phyloP scores from a whole-genome alignment of 2,888 invertebrate species.

The Eulithis testata region DNA sequence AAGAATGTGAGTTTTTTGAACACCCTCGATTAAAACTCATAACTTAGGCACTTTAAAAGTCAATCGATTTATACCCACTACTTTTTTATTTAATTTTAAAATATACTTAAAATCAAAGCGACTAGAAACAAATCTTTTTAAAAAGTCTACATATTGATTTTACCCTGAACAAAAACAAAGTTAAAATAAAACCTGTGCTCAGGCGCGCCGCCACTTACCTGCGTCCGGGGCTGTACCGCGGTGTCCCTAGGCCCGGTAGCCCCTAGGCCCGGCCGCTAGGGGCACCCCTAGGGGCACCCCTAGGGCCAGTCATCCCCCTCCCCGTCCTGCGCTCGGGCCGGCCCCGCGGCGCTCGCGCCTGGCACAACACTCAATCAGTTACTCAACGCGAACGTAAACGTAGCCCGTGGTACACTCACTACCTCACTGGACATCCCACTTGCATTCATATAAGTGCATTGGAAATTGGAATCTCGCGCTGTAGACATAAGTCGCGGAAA shows the following conservation, averaged over 20 bases:
- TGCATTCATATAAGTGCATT: neutral
- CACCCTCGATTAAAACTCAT: too few relatives aligned
- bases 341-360: constrained; percentile 40
- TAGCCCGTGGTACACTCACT: constrained; percentile 4
- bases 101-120: too few relatives aligned
- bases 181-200: constrained; percentile 15
- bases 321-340: constrained; percentile 29
- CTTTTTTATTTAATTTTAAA: too few relatives aligned
- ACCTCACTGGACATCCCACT: neutral
- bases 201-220: constrained; percentile 28
- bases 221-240: constrained; percentile 11
- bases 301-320: constrained; percentile 23
- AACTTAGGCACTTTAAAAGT: too few relatives aligned
- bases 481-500: neutral
- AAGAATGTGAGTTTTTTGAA: too few relatives aligned
- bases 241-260: neutral
- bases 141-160: too few relatives aligned
- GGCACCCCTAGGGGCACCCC: constrained; percentile 29
- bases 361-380: constrained; percentile 39
- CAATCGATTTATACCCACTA: too few relatives aligned
- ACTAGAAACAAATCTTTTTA: too few relatives aligned
- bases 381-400: neutral
- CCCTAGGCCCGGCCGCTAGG: constrained; percentile 20
- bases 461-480: neutral
- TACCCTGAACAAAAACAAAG: constrained; percentile 4